A percentile compares a stretch with the other conserved stretches of the same genome.
Evolutionary conservation across 2,797 vertebrate species (phyloP).

Genomic region (Jordanella pulchra): DNA sequence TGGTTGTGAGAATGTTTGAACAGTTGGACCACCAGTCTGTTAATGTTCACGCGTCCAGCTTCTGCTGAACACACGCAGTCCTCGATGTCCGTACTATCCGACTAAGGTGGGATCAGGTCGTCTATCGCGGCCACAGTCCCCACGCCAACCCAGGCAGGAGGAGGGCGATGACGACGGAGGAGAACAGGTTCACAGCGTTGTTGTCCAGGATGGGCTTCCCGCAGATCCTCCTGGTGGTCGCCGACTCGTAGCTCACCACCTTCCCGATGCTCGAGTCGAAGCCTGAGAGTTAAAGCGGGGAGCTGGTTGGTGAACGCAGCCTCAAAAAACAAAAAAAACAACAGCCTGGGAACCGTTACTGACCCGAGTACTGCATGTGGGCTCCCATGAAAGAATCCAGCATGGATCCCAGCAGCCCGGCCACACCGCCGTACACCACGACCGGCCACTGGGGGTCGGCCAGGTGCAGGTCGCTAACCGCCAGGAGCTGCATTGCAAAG

Average conservation of each 20-base stretch:
- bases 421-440: constrained; percentile 85
- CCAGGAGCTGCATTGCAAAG: constrained; percentile 85
- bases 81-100: not conserved
- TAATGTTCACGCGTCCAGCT: not conserved
- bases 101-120: not conserved
- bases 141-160: constrained; percentile 86
- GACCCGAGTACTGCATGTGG: constrained; percentile 92
- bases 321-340: too few relatives aligned
- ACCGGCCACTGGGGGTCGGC: constrained; percentile 94
- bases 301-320: not conserved
- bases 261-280: constrained; percentile 86
- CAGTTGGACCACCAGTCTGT: not conserved
- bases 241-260: constrained; percentile 86
- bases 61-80: too few relatives aligned
- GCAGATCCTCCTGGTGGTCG: constrained; percentile 83
- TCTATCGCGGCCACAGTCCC: constrained; percentile 86
- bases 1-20: not conserved
- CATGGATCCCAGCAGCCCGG: constrained; percentile 91
- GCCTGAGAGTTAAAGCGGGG: constrained; percentile 70
- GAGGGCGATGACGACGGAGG: constrained; percentile 87
- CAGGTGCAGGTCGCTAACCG: constrained; percentile 85
- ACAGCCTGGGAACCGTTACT: not conserved
- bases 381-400: constrained; percentile 95
- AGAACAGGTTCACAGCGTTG: constrained; percentile 96
- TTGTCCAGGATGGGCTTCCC: constrained; percentile 96